Evolutionary conservation across 2,113 vertebrate genomes (phyloP), one percentile per base, ranked within the genome.

Genomic region (Rhinolophus sinicus): DNA sequence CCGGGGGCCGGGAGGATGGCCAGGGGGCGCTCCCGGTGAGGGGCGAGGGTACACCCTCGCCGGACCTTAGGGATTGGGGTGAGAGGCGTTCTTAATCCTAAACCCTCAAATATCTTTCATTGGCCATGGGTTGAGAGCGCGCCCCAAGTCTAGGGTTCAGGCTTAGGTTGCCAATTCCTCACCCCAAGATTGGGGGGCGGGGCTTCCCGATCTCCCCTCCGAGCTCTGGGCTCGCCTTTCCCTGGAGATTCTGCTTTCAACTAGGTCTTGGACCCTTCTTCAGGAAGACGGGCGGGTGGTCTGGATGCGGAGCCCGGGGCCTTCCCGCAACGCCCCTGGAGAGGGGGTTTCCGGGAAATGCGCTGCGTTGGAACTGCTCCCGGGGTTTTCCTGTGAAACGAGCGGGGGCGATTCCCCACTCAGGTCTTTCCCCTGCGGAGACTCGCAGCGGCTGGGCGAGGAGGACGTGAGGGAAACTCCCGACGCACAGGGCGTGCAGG

Each of bases 301-400:
- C 24, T 22, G n/a, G n/a, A 62, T 50, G 76, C 88, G 21, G 96
- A 90, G 96, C n/a, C 7, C 56, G 38, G 24, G 83, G 94, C 88
- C 77, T 97, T 80, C 93, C 96, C 67, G 78, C 93, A 70, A 62
- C 62, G 54, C 69, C 19, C 82, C 90, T 40, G 84, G 96, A 95
- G 84, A 95, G 65, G 90, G 93, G 96, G 77, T 88, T 96, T 96
- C 95, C 95, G 62, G 93, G 96, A 93, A 95, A 62, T 22, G 85
- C 90, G 16, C 88, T n/a, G 92, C 88, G 80, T 84, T 65, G 18
- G 73, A 95, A 72, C 88, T 50, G 90, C 47, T 96, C 91, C 91
- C 6, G 22, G 88, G 93, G 85, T 73, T 96, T 96, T 95, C 95
- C 93, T 38, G 60, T 1, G 88, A 38, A 50, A 56, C 9, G 1